Base-by-base conservation (phyloP, 2,797 vertebrate genomes). In the Rhodeus uyekii region DNA sequence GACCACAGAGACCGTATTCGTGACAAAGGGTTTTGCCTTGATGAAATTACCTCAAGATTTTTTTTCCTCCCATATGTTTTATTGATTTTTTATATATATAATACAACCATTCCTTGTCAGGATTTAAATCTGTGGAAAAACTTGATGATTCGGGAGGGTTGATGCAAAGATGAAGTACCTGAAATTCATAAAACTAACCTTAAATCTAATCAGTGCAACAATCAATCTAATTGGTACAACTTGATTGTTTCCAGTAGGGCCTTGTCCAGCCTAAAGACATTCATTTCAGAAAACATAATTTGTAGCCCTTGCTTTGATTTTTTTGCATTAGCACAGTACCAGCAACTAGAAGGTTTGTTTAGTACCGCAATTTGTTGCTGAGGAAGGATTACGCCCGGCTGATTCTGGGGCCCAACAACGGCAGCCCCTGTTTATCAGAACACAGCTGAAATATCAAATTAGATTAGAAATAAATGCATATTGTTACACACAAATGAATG, bases 361-460 rank as follows among this genome's bases (percentile, higher is more conserved):
- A 24, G 19, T 84, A 87, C 86, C 72, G 13, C 65, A 60, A 72
- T 22, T 77, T 87, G 84, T 19, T 80, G 86, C 61, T 86, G 86
- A 42, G 42, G 84, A 29, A 76, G 38, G 2, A 86, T 44, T 42
- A 76, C 2, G 8, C 42, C 19, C 27, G 85, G 84, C n/a, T 74
- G 84, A 76, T 85, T 87, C n/a, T 72, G 64, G 12, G 53, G 27
- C 1, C 72, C 65, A 60, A 34, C 61, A 5, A 82, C 16, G 73
- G 76, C 36, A 86, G 1, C 14, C 60, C 86, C 86, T 87, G 80
- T 48, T 69, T 27, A 36, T 34, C 9, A 72, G 22, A 64, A 32
- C n/a, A 67, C 6, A 22, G 34, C 32, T 9, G 5, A 61, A 46
- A 16, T 10, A 22, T 42, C 29, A 6, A 34, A 63, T 42, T n/a